Conservation (phyloP, 2,797 vertebrate species). For the Poeciliopsis paucimaculata region DNA sequence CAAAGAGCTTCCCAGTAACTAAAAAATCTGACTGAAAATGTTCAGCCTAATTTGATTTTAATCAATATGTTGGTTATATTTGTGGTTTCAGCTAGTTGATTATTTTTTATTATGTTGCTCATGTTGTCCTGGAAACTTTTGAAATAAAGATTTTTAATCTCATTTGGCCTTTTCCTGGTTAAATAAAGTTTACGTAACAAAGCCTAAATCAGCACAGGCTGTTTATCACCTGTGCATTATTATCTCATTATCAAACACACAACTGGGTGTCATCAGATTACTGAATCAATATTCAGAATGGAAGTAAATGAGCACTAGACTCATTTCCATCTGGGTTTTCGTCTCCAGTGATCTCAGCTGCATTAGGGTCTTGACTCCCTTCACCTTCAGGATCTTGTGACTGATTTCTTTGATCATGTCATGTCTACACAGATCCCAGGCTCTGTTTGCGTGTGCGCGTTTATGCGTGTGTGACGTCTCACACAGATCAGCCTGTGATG, state of each 20-base stretch:
- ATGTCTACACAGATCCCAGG: constrained; percentile 31
- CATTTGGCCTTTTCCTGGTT: not conserved
- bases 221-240: not conserved
- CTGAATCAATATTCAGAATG: not conserved
- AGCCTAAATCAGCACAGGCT: not conserved
- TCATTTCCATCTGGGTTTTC: constrained; percentile 34
- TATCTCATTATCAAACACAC: not conserved
- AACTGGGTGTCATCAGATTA: not conserved
- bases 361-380: constrained; percentile 35
- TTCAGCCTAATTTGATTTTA: not conserved
- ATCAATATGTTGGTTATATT: not conserved
- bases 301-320: not conserved
- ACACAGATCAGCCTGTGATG: constrained; percentile 47
- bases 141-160: not conserved
- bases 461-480: constrained; percentile 37
- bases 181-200: not conserved
- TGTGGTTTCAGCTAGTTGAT: not conserved
- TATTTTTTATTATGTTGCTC: not conserved
- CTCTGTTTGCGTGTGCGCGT: constrained; percentile 19
- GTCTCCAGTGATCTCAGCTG: constrained; percentile 30
- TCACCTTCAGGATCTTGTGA: constrained; percentile 44
- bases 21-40: not conserved
- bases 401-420: constrained; percentile 55
- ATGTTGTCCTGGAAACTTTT: not conserved
- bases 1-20: not conserved